phyloP scores from a whole-genome alignment of 2,888 invertebrate species.

The Andrena camellia region DNA sequence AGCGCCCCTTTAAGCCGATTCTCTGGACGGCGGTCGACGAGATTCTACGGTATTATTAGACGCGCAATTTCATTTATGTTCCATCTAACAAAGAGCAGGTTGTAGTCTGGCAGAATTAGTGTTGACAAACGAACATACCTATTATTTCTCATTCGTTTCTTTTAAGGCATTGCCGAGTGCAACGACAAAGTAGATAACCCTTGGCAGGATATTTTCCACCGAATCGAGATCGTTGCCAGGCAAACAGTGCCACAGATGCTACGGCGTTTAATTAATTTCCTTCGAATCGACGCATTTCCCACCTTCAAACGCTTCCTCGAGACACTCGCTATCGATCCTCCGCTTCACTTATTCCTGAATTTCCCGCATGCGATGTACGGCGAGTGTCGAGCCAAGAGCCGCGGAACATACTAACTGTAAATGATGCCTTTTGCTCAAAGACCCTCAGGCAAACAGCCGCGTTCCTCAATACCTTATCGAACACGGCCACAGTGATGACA shows the following conservation, averaged over 20 bases:
- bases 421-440: neutral
- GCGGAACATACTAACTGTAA: no score
- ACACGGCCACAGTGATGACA: neutral
- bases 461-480: neutral
- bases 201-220: neutral
- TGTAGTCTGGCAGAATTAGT: no score
- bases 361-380: no score
- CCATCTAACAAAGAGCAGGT: neutral
- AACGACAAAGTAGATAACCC: no score
- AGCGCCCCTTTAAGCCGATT: neutral
- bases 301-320: neutral
- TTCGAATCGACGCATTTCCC: neutral
- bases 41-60: neutral
- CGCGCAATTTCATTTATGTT: neutral
- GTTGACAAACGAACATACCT: neutral
- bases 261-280: constrained; percentile 24
- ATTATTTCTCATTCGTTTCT: neutral
- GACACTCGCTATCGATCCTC: constrained; percentile 1
- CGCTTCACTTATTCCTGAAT: constrained; percentile 8
- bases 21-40: neutral
- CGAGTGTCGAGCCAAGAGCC: no score
- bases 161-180: neutral
- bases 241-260: constrained; percentile 17
- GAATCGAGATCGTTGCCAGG: neutral
- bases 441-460: neutral